Percentiles rank a stretch among this genome's conserved stretches.
Conservation (phyloP, 2,797 vertebrate genomes). For the Astyanax mexicanus region DNA sequence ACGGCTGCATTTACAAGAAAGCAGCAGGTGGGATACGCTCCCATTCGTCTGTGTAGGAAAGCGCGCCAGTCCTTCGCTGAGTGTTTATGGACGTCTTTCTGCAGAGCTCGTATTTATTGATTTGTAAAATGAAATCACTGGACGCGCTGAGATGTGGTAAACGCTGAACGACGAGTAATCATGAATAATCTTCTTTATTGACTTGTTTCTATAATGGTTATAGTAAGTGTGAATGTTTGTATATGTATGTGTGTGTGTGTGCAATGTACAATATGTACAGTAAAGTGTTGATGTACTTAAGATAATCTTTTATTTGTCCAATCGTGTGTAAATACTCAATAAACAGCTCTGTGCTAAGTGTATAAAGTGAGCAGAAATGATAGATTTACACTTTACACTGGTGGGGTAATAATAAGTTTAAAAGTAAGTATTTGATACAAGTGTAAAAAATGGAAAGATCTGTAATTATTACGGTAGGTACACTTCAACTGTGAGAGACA, state of each 20-base stretch:
- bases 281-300: no score
- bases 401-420: no score
- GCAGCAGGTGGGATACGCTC: constrained; percentile 28
- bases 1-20: constrained; percentile 26
- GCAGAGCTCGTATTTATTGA: not conserved
- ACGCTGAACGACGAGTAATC: not conserved
- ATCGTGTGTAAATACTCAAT: no score
- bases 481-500: no score
- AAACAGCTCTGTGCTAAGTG: no score
- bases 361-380: no score
- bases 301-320: no score
- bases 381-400: no score
- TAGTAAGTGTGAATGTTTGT: not conserved
- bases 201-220: not conserved
- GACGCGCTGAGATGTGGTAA: not conserved
- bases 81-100: constrained; percentile 23
- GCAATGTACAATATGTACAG: not conserved
- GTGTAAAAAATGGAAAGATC: no score
- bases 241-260: not conserved
- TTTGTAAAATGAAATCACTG: constrained; percentile 8
- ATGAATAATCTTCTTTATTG: not conserved
- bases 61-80: constrained; percentile 1
- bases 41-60: constrained; percentile 9
- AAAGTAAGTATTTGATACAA: no score
- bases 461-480: no score